Evolutionary conservation across 2,797 vertebrate genomes (phyloP).

Genomic region (Gymnoscopelus braueri): DNA sequence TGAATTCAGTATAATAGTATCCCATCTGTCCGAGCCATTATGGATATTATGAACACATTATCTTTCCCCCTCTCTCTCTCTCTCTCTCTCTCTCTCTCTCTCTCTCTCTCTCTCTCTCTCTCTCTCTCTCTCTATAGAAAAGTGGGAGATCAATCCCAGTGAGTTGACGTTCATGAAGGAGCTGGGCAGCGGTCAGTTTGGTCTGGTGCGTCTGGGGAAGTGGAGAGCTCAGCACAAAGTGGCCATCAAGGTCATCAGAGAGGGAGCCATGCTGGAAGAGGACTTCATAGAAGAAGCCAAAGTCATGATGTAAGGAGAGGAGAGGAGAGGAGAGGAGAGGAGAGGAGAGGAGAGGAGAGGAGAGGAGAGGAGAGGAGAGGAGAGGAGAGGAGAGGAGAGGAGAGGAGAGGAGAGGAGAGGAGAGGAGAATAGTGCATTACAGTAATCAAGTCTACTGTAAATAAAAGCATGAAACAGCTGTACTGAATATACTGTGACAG

Average conservation of each 20-base stretch:
- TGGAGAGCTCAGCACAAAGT: conserved; percentile 91
- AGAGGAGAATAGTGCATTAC: not conserved
- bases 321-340: not conserved
- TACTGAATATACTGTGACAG: too few relatives aligned
- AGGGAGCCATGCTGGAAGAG: conserved; percentile 94
- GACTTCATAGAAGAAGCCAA: conserved; percentile 98
- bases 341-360: not conserved
- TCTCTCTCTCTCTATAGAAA: conserved; percentile 74
- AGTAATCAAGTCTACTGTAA: too few relatives aligned
- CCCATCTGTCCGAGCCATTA: too few relatives aligned
- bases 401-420: not conserved
- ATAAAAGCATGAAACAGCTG: too few relatives aligned
- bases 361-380: not conserved
- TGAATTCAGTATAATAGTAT: too few relatives aligned
- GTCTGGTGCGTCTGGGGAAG: conserved; percentile 85
- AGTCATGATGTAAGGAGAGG: conserved; percentile 89
- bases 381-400: not conserved
- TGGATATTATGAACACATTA: not conserved
- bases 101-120: conserved; percentile 6
- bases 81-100: accelerated
- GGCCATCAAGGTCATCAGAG: conserved; percentile 92
- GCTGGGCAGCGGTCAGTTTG: conserved; percentile 88
- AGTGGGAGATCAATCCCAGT: conserved; percentile 87
- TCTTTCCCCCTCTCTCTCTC: not conserved
- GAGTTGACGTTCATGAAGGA: conserved; percentile 87